Evolutionary conservation across 2,797 vertebrate genomes (phyloP), one percentile per base, ranked within the genome.

Genomic region (Anabas testudineus): DNA sequence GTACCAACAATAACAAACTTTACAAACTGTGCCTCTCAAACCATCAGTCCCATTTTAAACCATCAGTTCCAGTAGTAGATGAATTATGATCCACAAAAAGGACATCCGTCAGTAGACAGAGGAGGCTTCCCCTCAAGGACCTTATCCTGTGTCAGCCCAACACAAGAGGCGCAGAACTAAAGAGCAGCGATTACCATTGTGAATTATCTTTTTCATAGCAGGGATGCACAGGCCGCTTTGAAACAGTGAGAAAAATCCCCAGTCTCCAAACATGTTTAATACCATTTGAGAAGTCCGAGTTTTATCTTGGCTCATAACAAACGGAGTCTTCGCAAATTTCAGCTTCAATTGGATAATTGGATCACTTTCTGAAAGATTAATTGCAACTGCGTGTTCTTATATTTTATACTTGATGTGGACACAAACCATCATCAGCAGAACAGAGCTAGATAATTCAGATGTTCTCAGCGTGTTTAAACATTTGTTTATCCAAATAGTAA

Each of bases 271-370:
- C 86, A 74, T 5, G 71, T 80, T 80, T 90, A 88, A 90, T 75
- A 71, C 71, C 75, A 16, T 83, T 87, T 82, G 41, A 71, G 68
- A 78, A 86, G 84, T 87, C 75, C 58, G 32, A 81, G 71, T 67
- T 88, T 88, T 87, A 90, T 91, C 88, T 82, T 39, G 30, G 73
- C 78, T 56, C 82, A 69, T 71, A 83, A 89, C 74, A 77, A 85
- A 75, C 48, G 67, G 7, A 36, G 65, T 71, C 71, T 87, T 81
- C 53, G 76, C 63, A 87, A 88, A 90, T 52, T 77, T 73, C 49
- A 10, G 83, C 87, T 90, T 87, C 78, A 88, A 59, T 82, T 80
- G 83, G 88, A 87, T 88, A 88, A 92, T 88, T 91, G 86, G 88
- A 92, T 93, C 87, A 88, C 67, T 86, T 57, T 66, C 79, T 45